Percentiles rank a stretch among this genome's conserved stretches.
phyloP scores from a whole-genome alignment of 2,888 invertebrate genomes.

The Bruchidius siliquastri region DNA sequence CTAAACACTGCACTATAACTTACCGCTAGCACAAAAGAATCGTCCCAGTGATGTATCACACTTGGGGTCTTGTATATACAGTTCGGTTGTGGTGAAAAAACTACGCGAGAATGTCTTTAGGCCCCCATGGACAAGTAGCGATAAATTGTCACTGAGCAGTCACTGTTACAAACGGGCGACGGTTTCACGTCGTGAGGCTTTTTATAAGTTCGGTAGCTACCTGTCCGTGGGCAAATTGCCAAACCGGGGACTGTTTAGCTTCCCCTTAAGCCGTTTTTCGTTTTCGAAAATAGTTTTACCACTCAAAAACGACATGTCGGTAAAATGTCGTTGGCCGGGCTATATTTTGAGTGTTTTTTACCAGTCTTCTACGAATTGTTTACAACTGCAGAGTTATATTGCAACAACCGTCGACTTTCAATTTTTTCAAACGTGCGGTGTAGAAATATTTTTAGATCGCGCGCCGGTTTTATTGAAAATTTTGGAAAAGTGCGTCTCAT shows the following conservation, averaged over 20 bases:
- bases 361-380: neutral
- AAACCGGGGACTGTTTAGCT: constrained; percentile 29
- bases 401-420: neutral
- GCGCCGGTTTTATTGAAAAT: neutral
- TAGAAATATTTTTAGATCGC: neutral
- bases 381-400: neutral
- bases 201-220: constrained; percentile 57
- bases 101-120: constrained; percentile 30
- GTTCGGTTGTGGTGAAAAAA: constrained; percentile 14
- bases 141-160: constrained; percentile 17
- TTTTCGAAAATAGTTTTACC: constrained; percentile 2
- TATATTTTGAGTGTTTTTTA: neutral
- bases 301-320: neutral
- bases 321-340: neutral
- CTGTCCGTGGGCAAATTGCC: constrained; percentile 49
- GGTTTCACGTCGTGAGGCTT: constrained; percentile 49
- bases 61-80: neutral
- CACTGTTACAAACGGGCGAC: constrained; percentile 55
- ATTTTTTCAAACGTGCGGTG: neutral
- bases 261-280: neutral
- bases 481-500: neutral
- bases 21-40: constrained; percentile 43
- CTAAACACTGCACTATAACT: constrained; percentile 30
- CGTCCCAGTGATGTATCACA: constrained; percentile 42
- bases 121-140: constrained; percentile 40